Conservation (phyloP, 2,888 invertebrate species). For the Hylaea fasciaria region DNA sequence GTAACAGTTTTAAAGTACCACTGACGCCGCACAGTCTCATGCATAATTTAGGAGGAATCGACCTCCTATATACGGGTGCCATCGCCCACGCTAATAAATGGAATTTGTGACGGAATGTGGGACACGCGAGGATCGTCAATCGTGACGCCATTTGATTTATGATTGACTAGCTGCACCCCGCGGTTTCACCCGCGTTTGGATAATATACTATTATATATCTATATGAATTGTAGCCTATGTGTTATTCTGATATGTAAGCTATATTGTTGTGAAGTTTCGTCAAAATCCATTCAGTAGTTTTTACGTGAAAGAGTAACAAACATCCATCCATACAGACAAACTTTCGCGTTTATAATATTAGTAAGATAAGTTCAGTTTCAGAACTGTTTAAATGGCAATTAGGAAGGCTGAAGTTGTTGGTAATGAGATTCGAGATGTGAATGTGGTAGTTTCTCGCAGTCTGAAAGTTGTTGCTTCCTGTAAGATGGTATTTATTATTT, state of each 20-base stretch:
- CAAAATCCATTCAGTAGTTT: too few relatives aligned
- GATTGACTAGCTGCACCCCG: too few relatives aligned
- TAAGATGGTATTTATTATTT: too few relatives aligned
- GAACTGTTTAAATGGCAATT: slow-evolving; percentile 1
- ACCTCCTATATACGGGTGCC: slow-evolving; percentile 48
- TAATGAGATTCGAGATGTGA: slow-evolving; percentile 1
- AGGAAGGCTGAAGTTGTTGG: neutral
- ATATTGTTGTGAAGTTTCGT: too few relatives aligned
- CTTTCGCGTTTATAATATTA: too few relatives aligned
- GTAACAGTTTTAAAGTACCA: slow-evolving; percentile 54
- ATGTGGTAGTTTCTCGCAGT: neutral
- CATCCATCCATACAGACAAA: too few relatives aligned
- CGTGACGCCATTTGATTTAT: slow-evolving; percentile 2
- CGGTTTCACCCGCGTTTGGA: too few relatives aligned
- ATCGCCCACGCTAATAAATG: slow-evolving; percentile 30
- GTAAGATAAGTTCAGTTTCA: neutral
- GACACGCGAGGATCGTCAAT: neutral
- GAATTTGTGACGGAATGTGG: slow-evolving; percentile 18
- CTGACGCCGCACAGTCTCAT: slow-evolving; percentile 51
- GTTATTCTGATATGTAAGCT: too few relatives aligned
- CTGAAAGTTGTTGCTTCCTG: neutral
- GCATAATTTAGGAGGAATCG: slow-evolving; percentile 61
- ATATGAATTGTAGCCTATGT: too few relatives aligned
- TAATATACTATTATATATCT: too few relatives aligned
- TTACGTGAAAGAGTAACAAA: too few relatives aligned